phyloP scores from a whole-genome alignment of 2,888 invertebrate genomes.

The Melolontha melolontha region DNA sequence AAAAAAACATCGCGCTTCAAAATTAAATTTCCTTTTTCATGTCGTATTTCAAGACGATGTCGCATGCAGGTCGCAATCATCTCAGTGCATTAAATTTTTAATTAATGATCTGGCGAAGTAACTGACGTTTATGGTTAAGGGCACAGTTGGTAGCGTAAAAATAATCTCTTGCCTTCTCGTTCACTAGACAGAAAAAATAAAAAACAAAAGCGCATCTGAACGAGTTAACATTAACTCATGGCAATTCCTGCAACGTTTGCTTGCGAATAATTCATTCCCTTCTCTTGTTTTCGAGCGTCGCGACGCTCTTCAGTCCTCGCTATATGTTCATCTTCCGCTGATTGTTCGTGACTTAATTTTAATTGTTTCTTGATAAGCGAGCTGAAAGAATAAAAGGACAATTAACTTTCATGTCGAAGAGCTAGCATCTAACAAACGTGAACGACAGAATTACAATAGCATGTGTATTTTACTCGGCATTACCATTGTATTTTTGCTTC shows the following conservation, averaged over 20 bases:
- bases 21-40: slow-evolving; percentile 10
- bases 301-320: too few relatives aligned
- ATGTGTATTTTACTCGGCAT: too few relatives aligned
- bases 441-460: too few relatives aligned
- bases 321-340: too few relatives aligned
- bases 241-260: neutral
- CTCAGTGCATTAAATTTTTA: slow-evolving; percentile 26
- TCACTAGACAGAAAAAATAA: neutral
- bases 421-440: too few relatives aligned
- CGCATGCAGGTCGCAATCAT: slow-evolving; percentile 17
- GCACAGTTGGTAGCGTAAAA: slow-evolving; percentile 4
- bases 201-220: slow-evolving; percentile 13
- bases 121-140: slow-evolving; percentile 28
- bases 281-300: neutral
- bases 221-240: neutral
- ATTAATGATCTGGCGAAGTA: slow-evolving; percentile 10
- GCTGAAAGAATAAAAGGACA: too few relatives aligned
- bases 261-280: slow-evolving; percentile 19
- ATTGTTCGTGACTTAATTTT: too few relatives aligned
- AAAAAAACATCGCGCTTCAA: neutral
- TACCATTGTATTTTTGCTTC: too few relatives aligned
- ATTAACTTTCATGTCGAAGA: too few relatives aligned
- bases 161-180: slow-evolving; percentile 4
- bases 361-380: too few relatives aligned
- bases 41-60: neutral